Evolutionary conservation across 2,888 invertebrate species (phyloP), one percentile per base, ranked within the genome.

Genomic region (Dasypolia templi): DNA sequence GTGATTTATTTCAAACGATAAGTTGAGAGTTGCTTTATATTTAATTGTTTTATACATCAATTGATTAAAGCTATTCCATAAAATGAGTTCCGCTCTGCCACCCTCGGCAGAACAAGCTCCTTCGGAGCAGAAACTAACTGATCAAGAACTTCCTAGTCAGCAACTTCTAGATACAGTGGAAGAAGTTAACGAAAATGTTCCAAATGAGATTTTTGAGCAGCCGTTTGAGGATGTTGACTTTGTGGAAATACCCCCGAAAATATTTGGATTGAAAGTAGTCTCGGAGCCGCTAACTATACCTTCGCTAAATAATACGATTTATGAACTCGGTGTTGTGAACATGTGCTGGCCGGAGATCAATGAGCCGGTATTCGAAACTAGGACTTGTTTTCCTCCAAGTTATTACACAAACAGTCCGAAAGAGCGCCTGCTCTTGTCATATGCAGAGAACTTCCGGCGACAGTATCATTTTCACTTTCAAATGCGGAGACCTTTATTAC

Each of bases 401-500:
- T 98, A 98, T 89, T 97, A 97, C 72, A 97, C 95, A 3, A 97
- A 98, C 84, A 97, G 95, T 26, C 93, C 97, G 32, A 98, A 98
- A 90, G 98, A 98, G 91, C 97, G 97, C 66, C 91, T 98, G 22
- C 89, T 98, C 17, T 91, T 98, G 61, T 96, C 98, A 69, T 98
- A 98, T 87, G 97, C 98, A 0, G 98, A 98, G 92, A 98, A 98
- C 92, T 98, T 98, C 90, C 96, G 98, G 26, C 96, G 97, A 67
- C 98, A 98, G 88, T 98, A 97, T 92, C 93, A 95, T 71, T 93
- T 96, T 70, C 94, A 96, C 65, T 97, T 96, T 92, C 86, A 85
- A 0, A 92, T 97, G 44, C 96, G 98, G 66, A 97, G 97, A 80
- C 97, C 98, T 0, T 89, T 98, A 70, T 95, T 98, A 58, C 91